A percentile compares a stretch with the other conserved stretches of the same genome.
Evolutionary conservation across 1,140 invertebrate species (phyloP).

Genomic region (Drosophila aff.): DNA sequence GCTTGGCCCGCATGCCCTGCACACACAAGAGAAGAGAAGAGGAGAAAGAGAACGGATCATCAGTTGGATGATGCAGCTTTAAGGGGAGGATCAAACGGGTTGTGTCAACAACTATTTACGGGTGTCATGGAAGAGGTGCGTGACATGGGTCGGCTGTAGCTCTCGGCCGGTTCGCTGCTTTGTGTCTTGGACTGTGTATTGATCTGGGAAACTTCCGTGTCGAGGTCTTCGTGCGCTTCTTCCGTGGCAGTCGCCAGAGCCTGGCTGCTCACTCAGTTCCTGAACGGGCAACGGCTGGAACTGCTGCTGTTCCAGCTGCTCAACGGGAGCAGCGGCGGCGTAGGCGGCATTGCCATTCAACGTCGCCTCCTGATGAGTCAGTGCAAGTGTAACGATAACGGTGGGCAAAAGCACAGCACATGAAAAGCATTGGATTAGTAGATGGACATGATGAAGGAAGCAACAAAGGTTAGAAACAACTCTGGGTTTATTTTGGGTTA

Average conservation of each 20-base stretch:
- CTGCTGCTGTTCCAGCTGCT: conserved; percentile 28
- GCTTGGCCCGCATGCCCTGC: conserved; percentile 88
- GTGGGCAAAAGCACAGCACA: conserved; percentile 65
- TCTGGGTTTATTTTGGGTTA: conserved; percentile 4
- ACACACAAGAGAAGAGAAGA: conserved; percentile 5
- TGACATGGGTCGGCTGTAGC: conserved; percentile 85
- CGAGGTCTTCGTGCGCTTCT: conserved; percentile 83
- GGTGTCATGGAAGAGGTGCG: conserved; percentile 85
- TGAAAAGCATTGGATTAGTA: conserved; percentile 82
- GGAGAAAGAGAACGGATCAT: conserved; percentile 1
- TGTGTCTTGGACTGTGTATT: conserved; percentile 84
- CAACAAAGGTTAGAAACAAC: conserved; percentile 48
- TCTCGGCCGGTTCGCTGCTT: conserved; percentile 80
- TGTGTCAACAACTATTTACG: conserved; percentile 83
- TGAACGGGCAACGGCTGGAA: conserved; percentile 24
- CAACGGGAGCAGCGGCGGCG: conserved; percentile 36
- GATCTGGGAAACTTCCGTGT: conserved; percentile 85
- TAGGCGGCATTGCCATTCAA: conserved; percentile 63
- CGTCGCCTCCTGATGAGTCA: conserved; percentile 66
- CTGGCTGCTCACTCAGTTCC: conserved; percentile 37
- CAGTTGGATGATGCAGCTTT: background rate
- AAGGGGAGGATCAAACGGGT: conserved; percentile 13
- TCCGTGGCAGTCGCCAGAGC: conserved; percentile 48
- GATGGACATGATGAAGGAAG: conserved; percentile 64
- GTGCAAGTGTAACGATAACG: conserved; percentile 51